phyloP scores from a whole-genome alignment of 2,113 vertebrate species.

The Nyctibius bracteatus region DNA sequence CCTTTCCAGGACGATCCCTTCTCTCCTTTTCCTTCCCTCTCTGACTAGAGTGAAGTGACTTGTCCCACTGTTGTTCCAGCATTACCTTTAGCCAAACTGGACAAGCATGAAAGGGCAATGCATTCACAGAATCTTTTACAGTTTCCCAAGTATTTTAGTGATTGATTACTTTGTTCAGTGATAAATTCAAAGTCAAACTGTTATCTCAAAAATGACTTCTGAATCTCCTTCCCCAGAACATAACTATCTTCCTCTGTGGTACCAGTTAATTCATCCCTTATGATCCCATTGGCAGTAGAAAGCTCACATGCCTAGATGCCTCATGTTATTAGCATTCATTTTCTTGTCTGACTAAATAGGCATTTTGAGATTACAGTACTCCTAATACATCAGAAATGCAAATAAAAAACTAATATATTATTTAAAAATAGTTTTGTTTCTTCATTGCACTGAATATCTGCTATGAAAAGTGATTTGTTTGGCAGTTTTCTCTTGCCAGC shows the following conservation, averaged over 20 bases:
- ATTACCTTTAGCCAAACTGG: not conserved
- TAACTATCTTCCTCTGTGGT: not conserved
- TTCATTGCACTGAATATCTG: not conserved
- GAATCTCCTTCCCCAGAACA: not conserved
- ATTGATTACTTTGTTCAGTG: not conserved
- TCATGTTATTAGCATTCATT: constrained; percentile 3
- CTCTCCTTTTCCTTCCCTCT: not conserved
- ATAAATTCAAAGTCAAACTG: not conserved
- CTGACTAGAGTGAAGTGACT: not conserved
- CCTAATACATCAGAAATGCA: not conserved
- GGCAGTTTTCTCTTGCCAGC: constrained; percentile 19
- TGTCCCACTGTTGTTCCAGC: not conserved
- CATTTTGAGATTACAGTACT: constrained; percentile 13
- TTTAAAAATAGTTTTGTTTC: constrained; percentile 22
- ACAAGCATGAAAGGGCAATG: not conserved
- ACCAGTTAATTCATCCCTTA: not conserved
- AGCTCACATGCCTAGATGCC: not conserved
- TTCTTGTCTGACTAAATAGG: constrained; percentile 36
- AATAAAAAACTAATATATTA: not conserved
- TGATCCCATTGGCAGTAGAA: not conserved
- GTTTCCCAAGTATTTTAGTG: not conserved
- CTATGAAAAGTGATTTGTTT: constrained; percentile 11
- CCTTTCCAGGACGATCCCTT: not conserved
- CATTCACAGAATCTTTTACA: not conserved
- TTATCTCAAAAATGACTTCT: not conserved